Conservation (phyloP, 2,797 vertebrate species). For the Trachops cirrhosus region DNA sequence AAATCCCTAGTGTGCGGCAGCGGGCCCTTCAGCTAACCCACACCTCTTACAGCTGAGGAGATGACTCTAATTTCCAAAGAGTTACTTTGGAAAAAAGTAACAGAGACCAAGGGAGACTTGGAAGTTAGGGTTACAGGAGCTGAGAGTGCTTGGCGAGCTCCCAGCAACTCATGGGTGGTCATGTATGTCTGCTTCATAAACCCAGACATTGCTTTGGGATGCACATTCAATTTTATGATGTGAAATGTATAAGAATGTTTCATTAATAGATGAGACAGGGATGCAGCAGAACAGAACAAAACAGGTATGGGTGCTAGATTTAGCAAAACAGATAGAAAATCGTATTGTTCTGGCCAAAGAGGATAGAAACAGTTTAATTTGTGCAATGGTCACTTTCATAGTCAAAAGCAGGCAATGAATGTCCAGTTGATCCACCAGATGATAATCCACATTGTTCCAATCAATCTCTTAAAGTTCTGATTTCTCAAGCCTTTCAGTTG, state of each 20-base stretch:
- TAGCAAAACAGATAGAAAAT: not conserved
- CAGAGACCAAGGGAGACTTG: not conserved
- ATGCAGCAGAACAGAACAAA: not conserved
- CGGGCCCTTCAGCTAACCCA: not conserved
- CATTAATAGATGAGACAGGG: not conserved
- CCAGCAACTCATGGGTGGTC: not conserved
- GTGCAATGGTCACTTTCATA: not conserved
- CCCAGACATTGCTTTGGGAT: not conserved
- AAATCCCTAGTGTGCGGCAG: not conserved
- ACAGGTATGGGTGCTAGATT: not conserved
- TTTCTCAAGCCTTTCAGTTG: not conserved
- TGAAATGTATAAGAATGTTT: not conserved
- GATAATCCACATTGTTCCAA: not conserved
- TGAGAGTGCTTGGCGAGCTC: not conserved
- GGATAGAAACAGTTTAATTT: not conserved
- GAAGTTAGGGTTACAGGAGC: not conserved
- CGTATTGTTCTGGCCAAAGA: not conserved
- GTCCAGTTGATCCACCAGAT: not conserved
- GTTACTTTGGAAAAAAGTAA: not conserved
- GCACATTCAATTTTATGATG: not conserved
- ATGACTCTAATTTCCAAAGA: conserved; percentile 9
- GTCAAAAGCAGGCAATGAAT: not conserved
- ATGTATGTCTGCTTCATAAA: not conserved
- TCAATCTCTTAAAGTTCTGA: not conserved
- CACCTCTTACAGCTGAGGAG: not conserved